These are phyloP conservation scores for Himalopsyche kuldschensis DNA, from an alignment of 2,888 invertebrate species.

Conservation along the genomic window DNA sequence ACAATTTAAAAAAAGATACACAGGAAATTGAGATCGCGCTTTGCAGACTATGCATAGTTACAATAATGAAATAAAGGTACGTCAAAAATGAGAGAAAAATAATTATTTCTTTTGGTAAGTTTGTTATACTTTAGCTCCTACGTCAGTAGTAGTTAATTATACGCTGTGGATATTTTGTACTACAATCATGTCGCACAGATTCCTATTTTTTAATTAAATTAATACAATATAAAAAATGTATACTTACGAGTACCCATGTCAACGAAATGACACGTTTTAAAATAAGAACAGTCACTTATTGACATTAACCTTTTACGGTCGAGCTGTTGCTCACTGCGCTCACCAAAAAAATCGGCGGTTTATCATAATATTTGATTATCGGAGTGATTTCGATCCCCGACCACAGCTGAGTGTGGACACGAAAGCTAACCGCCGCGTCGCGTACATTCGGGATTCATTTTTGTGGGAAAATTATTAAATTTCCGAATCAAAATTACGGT, in stretches of 20 bases:
- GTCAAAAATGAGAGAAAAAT: no score
- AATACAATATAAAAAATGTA: background rate
- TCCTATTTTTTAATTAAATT: no score
- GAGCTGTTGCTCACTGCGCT: background rate
- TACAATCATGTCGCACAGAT: no score
- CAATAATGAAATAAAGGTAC: no score
- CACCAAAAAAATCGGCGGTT: conserved; percentile 8
- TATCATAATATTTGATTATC: background rate
- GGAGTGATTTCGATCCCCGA: background rate
- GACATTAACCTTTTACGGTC: conserved; percentile 14
- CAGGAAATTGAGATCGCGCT: no score
- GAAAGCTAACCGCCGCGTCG: background rate
- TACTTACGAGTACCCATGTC: background rate
- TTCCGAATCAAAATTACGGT: background rate
- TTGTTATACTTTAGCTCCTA: no score
- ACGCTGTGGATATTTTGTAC: no score
- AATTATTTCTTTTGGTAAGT: no score
- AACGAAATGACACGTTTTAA: background rate
- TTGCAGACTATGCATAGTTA: no score
- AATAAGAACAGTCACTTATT: background rate
- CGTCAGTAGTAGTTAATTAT: no score
- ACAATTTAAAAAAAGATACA: no score
- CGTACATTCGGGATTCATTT: background rate
- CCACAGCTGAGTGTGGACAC: background rate
- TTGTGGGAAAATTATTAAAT: background rate